Evolutionary conservation across 2,888 invertebrate species (phyloP).

Genomic region (Lordiphosa fenestrarum): DNA sequence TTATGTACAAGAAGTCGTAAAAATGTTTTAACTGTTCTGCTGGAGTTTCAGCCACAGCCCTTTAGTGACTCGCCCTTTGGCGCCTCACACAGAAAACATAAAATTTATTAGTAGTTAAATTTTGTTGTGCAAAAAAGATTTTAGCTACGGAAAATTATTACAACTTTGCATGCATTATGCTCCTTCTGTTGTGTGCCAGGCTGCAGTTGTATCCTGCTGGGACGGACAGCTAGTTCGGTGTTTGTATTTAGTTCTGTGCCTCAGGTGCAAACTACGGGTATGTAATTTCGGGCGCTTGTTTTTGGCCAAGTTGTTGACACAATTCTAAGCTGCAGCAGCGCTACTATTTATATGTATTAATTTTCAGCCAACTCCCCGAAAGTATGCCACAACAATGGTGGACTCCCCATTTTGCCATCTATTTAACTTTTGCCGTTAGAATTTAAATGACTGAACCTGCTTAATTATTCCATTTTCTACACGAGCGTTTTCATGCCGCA

Average conservation of each 20-base stretch:
- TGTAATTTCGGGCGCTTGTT: slow-evolving; percentile 37
- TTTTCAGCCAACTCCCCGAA: slow-evolving; percentile 8
- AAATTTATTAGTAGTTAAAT: slow-evolving; percentile 61
- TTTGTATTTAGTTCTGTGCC: slow-evolving; percentile 42
- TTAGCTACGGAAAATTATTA: slow-evolving; percentile 52
- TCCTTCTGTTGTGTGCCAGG: neutral
- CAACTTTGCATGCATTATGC: slow-evolving; percentile 67
- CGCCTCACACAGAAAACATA: slow-evolving; percentile 34
- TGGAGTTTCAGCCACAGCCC: neutral
- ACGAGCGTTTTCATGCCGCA: slow-evolving; percentile 74
- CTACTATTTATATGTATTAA: no score
- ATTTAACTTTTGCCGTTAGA: slow-evolving; percentile 53
- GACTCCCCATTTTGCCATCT: no score
- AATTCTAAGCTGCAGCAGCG: slow-evolving; percentile 17
- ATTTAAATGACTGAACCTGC: slow-evolving; percentile 68
- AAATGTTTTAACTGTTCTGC: slow-evolving; percentile 43
- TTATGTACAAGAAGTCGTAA: slow-evolving; percentile 39
- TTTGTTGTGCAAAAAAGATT: slow-evolving; percentile 42
- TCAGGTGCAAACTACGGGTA: slow-evolving; percentile 31
- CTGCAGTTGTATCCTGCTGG: slow-evolving; percentile 14
- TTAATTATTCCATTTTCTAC: slow-evolving; percentile 74
- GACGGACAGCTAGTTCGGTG: slow-evolving; percentile 24
- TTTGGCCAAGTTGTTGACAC: slow-evolving; percentile 41
- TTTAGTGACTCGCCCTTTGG: slow-evolving; percentile 23
- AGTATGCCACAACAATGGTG: slow-evolving; percentile 12